Conservation (phyloP, 2,888 invertebrate genomes). For the Branchipolynoe longqiensis region DNA sequence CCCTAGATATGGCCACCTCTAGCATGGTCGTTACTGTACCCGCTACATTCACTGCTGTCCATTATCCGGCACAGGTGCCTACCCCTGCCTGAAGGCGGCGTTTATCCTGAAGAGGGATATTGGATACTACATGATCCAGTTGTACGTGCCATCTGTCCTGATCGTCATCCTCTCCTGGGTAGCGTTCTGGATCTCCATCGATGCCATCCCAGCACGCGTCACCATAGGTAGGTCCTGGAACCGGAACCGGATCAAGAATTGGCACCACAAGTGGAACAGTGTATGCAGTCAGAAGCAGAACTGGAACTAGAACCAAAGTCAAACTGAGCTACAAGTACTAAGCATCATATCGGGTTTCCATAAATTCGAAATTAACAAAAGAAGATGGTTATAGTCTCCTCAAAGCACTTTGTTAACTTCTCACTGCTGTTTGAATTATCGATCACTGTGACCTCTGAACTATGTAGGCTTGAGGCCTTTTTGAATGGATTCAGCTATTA, state of each 20-base stretch:
- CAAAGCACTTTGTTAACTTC: too few species aligned
- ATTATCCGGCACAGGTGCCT: constrained; percentile 66
- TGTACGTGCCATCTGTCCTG: constrained; percentile 68
- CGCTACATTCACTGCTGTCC: background rate
- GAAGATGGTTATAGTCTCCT: too few species aligned
- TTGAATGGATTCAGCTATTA: too few species aligned
- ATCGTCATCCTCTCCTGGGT: constrained; percentile 98
- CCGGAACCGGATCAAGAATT: background rate
- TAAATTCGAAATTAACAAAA: too few species aligned
- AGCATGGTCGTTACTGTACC: background rate
- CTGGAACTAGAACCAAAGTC: background rate
- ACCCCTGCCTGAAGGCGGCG: constrained; percentile 67
- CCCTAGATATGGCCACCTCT: too few species aligned
- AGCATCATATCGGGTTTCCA: background rate
- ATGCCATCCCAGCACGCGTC: constrained; percentile 90
- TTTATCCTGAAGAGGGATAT: constrained; percentile 69
- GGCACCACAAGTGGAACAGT: background rate
- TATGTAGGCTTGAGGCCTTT: too few species aligned
- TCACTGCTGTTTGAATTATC: too few species aligned
- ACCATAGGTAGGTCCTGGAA: constrained; percentile 43
- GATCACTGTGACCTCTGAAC: too few species aligned
- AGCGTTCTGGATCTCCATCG: constrained; percentile 93
- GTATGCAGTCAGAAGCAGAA: background rate
- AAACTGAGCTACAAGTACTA: background rate
- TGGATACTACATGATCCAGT: constrained; percentile 69